These are phyloP conservation scores for Drosophila neotestacea DNA, from an alignment of 2,888 invertebrate species.

Conservation along the genomic window DNA sequence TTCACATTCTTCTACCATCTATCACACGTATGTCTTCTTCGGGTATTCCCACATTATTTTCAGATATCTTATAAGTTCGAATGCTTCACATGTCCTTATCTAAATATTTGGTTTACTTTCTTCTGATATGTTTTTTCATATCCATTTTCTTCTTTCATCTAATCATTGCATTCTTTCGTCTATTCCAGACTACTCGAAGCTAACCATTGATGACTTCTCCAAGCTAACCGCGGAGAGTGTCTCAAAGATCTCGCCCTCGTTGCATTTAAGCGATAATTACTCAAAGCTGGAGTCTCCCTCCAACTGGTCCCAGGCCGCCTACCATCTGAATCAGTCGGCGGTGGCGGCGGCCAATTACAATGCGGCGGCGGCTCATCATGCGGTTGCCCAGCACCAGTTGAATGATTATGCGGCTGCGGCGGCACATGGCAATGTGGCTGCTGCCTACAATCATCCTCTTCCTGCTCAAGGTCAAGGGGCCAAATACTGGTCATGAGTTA, in stretches of 20 bases:
- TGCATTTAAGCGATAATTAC: conserved; percentile 83
- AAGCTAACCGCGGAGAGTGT: conserved; percentile 85
- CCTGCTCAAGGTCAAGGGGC: conserved; percentile 79
- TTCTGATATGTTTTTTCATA: too few species aligned
- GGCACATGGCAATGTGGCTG: conserved; percentile 81
- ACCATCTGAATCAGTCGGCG: conserved; percentile 83
- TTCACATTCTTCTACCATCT: too few species aligned
- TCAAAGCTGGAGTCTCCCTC: conserved; percentile 83
- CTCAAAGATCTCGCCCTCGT: conserved; percentile 84
- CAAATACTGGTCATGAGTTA: conserved; percentile 84
- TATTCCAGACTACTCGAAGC: conserved; percentile 86
- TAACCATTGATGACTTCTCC: conserved; percentile 86
- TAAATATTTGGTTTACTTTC: too few species aligned
- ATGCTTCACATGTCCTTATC: too few species aligned
- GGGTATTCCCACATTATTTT: too few species aligned
- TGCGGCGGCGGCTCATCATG: conserved; percentile 80
- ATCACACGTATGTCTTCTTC: too few species aligned
- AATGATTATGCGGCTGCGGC: conserved; percentile 82
- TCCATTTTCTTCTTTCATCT: too few species aligned
- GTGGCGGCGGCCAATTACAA: conserved; percentile 83
- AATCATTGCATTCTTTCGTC: not conserved
- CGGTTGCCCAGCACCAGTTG: conserved; percentile 78
- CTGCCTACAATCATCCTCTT: conserved; percentile 83
- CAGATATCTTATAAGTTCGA: too few species aligned
- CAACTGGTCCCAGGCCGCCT: conserved; percentile 84